Conservation (phyloP, 2,888 invertebrate species). For the Drosophila picticornis region DNA sequence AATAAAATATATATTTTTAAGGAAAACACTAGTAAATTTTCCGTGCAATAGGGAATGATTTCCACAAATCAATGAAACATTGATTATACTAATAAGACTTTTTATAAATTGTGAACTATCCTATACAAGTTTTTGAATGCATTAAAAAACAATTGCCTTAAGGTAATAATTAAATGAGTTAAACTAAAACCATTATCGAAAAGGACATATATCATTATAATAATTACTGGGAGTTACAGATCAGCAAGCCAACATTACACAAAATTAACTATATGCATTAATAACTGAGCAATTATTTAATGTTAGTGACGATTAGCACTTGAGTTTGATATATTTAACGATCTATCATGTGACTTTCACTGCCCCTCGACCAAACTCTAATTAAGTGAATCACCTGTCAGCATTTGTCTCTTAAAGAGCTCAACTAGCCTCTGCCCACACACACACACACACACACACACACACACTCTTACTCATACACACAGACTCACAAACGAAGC, state of each 20-base stretch:
- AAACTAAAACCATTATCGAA: not conserved
- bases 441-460: constrained; percentile 10
- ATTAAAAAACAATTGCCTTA: not conserved
- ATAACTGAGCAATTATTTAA: constrained; percentile 2
- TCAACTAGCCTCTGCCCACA: constrained; percentile 30
- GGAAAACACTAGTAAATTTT: not conserved
- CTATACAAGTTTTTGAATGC: too few relatives aligned
- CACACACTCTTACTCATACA: constrained; percentile 3
- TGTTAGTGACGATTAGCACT: constrained; percentile 15
- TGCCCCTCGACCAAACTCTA: constrained; percentile 14
- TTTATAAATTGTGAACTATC: not conserved
- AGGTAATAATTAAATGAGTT: not conserved
- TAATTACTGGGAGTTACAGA: not conserved
- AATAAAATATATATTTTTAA: not conserved
- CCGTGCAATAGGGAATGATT: not conserved
- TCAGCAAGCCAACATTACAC: not conserved
- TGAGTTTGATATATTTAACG: constrained; percentile 10
- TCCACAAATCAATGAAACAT: not conserved
- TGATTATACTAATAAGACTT: not conserved
- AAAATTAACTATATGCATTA: not conserved
- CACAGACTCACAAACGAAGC: constrained; percentile 1
- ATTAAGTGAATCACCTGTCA: constrained; percentile 59
- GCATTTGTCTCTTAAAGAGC: constrained; percentile 48
- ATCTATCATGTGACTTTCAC: constrained; percentile 30
- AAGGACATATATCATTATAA: not conserved